phyloP scores from a whole-genome alignment of 2,113 vertebrate species.

The Craseonycteris thonglongyai region DNA sequence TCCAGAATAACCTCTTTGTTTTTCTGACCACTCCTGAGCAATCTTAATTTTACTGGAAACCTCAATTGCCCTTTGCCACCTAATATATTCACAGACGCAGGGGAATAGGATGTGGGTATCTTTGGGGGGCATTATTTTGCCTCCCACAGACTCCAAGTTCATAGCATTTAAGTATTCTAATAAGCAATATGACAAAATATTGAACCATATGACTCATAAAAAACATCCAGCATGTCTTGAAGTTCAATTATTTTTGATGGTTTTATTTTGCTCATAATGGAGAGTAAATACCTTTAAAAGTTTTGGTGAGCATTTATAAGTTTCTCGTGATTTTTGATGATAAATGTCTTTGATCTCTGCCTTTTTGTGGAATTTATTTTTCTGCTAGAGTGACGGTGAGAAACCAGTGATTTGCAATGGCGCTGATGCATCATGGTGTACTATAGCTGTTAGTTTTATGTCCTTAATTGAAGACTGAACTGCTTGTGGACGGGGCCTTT shows the following conservation, averaged over 20 bases:
- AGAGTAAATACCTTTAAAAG: neutral
- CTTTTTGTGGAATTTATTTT: neutral
- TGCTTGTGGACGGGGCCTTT: neutral
- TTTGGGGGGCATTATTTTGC: neutral
- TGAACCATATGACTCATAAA: neutral
- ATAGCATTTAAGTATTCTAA: neutral
- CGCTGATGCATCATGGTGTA: accelerated
- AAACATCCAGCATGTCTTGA: neutral
- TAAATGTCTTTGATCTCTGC: neutral
- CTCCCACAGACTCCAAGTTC: neutral
- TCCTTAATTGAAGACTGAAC: neutral
- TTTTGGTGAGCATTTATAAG: neutral
- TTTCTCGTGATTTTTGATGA: neutral
- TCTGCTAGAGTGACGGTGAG: neutral
- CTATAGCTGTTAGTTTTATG: neutral
- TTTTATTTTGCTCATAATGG: neutral
- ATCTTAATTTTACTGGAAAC: neutral
- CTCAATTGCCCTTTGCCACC: neutral
- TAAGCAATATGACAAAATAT: neutral
- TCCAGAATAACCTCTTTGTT: neutral
- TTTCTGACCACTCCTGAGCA: neutral
- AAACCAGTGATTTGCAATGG: neutral
- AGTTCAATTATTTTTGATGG: neutral
- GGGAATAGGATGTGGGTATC: neutral
- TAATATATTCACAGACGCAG: neutral